A percentile compares a stretch with the other conserved stretches of the same genome.
These are phyloP conservation scores for Apamea anceps DNA, from an alignment of 2,888 invertebrate genomes.

Conservation along the genomic window DNA sequence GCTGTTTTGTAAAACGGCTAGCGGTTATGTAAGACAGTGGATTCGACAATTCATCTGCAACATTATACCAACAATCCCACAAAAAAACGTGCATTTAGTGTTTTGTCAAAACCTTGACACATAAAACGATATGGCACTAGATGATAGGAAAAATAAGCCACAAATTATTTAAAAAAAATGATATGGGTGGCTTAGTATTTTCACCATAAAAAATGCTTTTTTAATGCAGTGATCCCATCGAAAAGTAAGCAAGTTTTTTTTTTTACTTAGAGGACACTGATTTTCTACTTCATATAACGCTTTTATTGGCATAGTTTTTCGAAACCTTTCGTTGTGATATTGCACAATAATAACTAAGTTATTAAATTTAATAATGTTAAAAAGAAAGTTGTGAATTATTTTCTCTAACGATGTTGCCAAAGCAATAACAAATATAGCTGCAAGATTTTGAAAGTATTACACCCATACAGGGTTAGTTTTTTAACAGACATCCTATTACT, in stretches of 20 bases:
- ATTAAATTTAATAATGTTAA: neutral
- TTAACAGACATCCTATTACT: neutral
- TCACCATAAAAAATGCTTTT: neutral
- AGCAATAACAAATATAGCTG: conserved; percentile 42
- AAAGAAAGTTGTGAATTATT: neutral
- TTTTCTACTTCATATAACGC: neutral
- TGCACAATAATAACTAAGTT: neutral
- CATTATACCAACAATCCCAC: neutral
- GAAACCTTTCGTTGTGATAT: neutral
- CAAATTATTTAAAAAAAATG: neutral
- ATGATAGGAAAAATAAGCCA: neutral
- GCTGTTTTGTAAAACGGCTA: neutral
- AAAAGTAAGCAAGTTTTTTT: neutral
- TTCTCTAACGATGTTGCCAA: conserved; percentile 11
- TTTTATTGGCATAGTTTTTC: neutral
- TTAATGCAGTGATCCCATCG: neutral
- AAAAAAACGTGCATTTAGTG: neutral
- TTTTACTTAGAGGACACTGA: no score
- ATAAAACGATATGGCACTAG: conserved; percentile 49
- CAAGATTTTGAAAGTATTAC: conserved; percentile 19
- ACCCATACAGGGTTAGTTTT: conserved; percentile 22
- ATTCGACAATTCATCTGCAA: neutral
- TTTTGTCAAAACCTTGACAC: neutral
- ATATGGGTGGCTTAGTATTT: neutral
- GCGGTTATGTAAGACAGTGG: neutral